These are phyloP conservation scores for Metellina segmentata DNA, from an alignment of 2,888 invertebrate genomes.

Conservation along the genomic window DNA sequence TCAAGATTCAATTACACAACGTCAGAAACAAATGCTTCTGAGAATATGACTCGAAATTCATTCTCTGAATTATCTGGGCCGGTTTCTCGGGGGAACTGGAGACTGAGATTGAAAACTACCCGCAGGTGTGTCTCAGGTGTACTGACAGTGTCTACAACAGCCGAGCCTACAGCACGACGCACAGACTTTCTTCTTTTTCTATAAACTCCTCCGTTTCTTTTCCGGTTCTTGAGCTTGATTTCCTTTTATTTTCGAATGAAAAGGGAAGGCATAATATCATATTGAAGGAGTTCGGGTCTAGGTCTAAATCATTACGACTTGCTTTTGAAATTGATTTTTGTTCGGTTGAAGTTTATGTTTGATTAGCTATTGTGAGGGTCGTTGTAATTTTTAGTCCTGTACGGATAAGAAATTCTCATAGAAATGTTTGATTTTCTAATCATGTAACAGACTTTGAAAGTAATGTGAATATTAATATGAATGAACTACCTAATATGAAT, in stretches of 20 bases:
- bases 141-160: not conserved
- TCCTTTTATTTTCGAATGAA: not conserved
- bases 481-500: too few species aligned
- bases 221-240: not conserved
- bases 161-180: not conserved
- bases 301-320: not conserved
- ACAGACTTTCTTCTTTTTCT: conserved; percentile 12
- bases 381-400: not conserved
- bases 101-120: conserved; percentile 47
- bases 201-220: not conserved
- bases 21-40: conserved; percentile 66
- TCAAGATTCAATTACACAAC: conserved; percentile 67
- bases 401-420: not conserved
- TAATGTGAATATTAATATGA: too few species aligned
- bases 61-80: conserved; percentile 50
- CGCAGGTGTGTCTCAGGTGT: conserved; percentile 20
- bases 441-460: not conserved
- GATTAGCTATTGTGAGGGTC: not conserved
- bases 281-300: not conserved
- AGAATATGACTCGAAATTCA: conserved; percentile 51
- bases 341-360: not conserved
- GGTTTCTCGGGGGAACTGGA: conserved; percentile 17
- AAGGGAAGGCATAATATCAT: not conserved
- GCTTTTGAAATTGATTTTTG: conserved; percentile 1
- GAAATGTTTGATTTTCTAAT: not conserved